Evolutionary conservation across 2,888 invertebrate genomes (phyloP), one percentile per base, ranked within the genome.

Genomic region (Andrena bucephala): DNA sequence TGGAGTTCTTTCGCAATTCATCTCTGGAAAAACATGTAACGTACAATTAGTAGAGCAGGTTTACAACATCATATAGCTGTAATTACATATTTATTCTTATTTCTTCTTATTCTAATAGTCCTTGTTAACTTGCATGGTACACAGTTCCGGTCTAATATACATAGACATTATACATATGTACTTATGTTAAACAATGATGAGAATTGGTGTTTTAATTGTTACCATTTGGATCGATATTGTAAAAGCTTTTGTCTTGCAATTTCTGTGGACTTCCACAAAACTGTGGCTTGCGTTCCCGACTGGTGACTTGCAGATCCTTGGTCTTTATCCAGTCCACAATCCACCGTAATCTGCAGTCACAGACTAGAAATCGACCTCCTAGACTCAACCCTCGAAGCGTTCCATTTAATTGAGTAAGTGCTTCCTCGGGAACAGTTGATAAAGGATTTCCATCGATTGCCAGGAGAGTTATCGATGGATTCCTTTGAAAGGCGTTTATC

Each of bases 361-460:
- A 98, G 88, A 97, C 97, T 42, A 98, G 95, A 93, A 98, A 98
- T 83, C 98, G 95, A 4, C 98, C 98, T 8, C 98, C 98, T 13
- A 98, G 94, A 90, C 98, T 98, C 13, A 98, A 94, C 0, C 98
- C 98, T 48, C 98, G 95, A 42, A 98, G 95, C 0, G 98, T 97
- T 85, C 96, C 96, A 93, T 98, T 98, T 57, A 98, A 95, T 91
- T 97, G 97, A 6, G 95, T 94, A 85, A 98, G 96, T 0, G 98
- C 97, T 87, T 96, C 96, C 91, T 96, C 96, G 0, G 98, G 97
- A 62, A 98, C 96, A 0, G 98, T 98, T 5, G 97, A 96, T 89
- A 98, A 93, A 2, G 98, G 98, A 94, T 98, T 98, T 65, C 98
- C 98, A 92, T 98, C 98, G 88, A 98, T 95, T 10, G 98, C 98